Percentiles rank a stretch among this genome's conserved stretches.
Evolutionary conservation across 2,797 vertebrate species (phyloP).

Genomic region (Gymnothorax javanicus): DNA sequence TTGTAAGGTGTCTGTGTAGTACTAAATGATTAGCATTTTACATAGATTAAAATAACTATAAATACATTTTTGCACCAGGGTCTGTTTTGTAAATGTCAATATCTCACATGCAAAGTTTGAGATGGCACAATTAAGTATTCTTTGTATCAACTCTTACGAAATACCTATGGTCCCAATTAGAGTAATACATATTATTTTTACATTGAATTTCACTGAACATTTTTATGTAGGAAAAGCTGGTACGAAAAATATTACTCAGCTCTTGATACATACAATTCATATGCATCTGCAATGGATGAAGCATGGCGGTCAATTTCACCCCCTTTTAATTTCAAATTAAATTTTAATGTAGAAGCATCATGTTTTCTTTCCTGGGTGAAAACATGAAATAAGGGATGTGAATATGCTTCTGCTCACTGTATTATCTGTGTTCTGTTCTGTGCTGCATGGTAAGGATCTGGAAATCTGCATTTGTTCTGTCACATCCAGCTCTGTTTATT

Average conservation of each 20-base stretch:
- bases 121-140: too few species aligned
- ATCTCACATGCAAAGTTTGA: neutral
- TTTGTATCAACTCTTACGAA: too few species aligned
- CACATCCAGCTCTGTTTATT: conserved; percentile 58
- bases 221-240: neutral
- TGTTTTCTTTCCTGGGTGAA: neutral
- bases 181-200: too few species aligned
- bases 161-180: too few species aligned
- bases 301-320: neutral
- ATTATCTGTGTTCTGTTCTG: conserved; percentile 37
- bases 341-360: neutral
- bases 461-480: conserved; percentile 57
- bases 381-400: neutral
- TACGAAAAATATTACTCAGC: neutral
- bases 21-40: conserved; percentile 1
- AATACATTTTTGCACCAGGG: neutral
- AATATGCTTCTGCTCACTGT: neutral
- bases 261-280: neutral
- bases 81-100: neutral
- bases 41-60: neutral
- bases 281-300: neutral
- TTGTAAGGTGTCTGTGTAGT: neutral
- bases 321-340: neutral
- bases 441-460: conserved; percentile 38
- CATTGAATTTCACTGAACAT: too few species aligned